Evolutionary conservation across 1,140 invertebrate species (phyloP), one percentile per base, ranked within the genome.

Genomic region (Cyrtorhinus lividipennis): DNA sequence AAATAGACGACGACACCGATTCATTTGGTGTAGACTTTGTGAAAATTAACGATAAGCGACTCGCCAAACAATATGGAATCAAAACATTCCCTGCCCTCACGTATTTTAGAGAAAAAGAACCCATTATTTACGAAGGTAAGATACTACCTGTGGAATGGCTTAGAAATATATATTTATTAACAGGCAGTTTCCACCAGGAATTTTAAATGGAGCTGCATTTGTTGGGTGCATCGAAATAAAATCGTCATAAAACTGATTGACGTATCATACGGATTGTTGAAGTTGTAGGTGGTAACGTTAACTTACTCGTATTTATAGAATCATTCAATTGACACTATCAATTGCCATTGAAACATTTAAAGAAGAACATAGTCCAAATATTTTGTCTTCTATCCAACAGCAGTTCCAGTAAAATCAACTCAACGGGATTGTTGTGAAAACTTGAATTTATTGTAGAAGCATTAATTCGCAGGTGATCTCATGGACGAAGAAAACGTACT

Each of bases 1-100:
- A 91, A 74, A 95, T 95, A 71, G 90, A 94, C 78, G 90, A 93
- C 76, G 91, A 94, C 75, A 92, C 90, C 59, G 90, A 93, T 75
- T 84, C 86, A 38, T 93, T 94, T 75, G 91, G 91, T 68, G 90
- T 95, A 66, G 88, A 92, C 75, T 92, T 95, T 76, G 90, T 94
- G 64, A 95, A 95, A 78, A 92, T 93, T 73, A 92, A 92, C 79
- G 92, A 95, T 77, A 93, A 94, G 81, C 82, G 91, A 76, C 79
- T 92, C 69, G 92, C 92, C 59, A 95, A 95, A 73, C 89, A 92
- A 69, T 92, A 93, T 83, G 91, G 90, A 69, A 91, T 95, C 74
- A 91, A 86, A 74, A 90, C 82, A 74, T 95, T 95, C 73, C 92
- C 92, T 64, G 88, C 90, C 62, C 88, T 95, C 75, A 92, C 91